Evolutionary conservation across 2,888 invertebrate species (phyloP), one percentile per base, ranked within the genome.

Genomic region (Sphaerophoria rueppellii): DNA sequence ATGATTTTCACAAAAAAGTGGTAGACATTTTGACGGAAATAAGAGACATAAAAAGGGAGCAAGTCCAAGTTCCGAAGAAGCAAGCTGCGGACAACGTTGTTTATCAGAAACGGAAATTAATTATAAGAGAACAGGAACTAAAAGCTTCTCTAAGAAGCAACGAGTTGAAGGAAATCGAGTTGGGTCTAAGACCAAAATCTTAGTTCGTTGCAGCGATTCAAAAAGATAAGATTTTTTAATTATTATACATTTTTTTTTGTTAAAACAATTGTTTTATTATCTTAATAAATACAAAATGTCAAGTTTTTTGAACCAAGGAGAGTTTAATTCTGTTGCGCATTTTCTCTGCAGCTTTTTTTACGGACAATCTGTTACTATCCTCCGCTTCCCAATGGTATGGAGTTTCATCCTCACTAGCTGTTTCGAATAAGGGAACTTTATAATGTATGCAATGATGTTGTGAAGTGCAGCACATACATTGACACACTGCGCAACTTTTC

Each of bases 311-410:
- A n/a, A 57, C 34, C 16, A 60, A 60, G 11, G 58, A 60, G 35
- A 40, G 58, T 40, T 60, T 60, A 12, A 60, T 60, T 40, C 58
- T 14, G 58, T 40, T 16, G 9, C 58, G 40, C 4, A 60, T 60
- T 60, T 24, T 40, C 14, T 60, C 40, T 2, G 40, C 12, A 60
- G 16, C 40, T 60, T 60, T 58, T 57, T 37, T 37, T 14, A 58
- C 7, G 14, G 57, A 58, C 14, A 52, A 16, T 37, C 9, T 58
- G 16, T 14, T 14, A 37, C 16, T 58, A 9, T 58, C 57, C 14
- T 58, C 35, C 0, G 16, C 35, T 6, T 55, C 58, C 58, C 14
- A 11, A 24, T 24, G n/a, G n/a, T n/a, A n/a, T n/a, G n/a, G n/a
- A n/a, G n/a, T n/a, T n/a, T n/a, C n/a, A n/a, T n/a, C n/a, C n/a